These are phyloP conservation scores for Actinostola sp. DNA, from an alignment of 92 coral and sea anemone genomes.

Conservation along the genomic window DNA sequence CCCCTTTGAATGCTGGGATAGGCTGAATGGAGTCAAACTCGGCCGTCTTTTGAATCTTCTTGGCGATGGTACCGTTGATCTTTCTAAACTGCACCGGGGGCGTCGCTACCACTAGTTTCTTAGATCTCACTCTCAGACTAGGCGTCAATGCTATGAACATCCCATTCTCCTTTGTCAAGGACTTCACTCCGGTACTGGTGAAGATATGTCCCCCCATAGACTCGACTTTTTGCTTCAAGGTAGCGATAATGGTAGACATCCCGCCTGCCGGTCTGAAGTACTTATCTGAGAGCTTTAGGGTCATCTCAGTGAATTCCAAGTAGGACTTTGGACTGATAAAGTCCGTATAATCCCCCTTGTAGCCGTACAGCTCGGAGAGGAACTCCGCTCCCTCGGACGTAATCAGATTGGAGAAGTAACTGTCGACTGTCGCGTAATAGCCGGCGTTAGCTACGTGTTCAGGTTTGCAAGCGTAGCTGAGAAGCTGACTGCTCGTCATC, in stretches of 20 bases:
- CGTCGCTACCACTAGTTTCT: slow-evolving; percentile 58
- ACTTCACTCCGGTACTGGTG: not conserved
- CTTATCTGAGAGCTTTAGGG: slow-evolving; percentile 27
- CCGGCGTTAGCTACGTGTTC: slow-evolving; percentile 42
- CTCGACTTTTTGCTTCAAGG: not conserved
- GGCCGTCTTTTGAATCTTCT: slow-evolving; percentile 36
- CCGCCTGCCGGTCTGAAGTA: slow-evolving; percentile 63
- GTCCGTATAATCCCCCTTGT: slow-evolving; percentile 63
- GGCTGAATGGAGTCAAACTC: slow-evolving; percentile 64
- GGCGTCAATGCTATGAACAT: slow-evolving; percentile 29
- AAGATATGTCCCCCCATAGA: not conserved
- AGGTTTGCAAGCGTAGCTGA: slow-evolving; percentile 43
- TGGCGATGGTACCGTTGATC: slow-evolving; percentile 52
- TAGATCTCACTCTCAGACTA: slow-evolving; percentile 26
- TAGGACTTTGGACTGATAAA: slow-evolving; percentile 56
- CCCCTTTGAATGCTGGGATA: slow-evolving; percentile 44
- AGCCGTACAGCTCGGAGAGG: slow-evolving; percentile 62
- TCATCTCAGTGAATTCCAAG: slow-evolving; percentile 44
- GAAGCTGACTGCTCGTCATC: slow-evolving; percentile 60
- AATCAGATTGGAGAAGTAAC: slow-evolving; percentile 53
- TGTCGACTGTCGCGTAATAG: slow-evolving; percentile 45
- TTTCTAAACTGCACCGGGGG: slow-evolving; percentile 44
- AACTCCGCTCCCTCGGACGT: slow-evolving; percentile 66
- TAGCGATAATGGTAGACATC: slow-evolving; percentile 67
- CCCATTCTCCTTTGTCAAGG: not conserved